Evolutionary conservation across 2,797 vertebrate genomes (phyloP), one percentile per base, ranked within the genome.

Genomic region (Ctenopoma multispine): DNA sequence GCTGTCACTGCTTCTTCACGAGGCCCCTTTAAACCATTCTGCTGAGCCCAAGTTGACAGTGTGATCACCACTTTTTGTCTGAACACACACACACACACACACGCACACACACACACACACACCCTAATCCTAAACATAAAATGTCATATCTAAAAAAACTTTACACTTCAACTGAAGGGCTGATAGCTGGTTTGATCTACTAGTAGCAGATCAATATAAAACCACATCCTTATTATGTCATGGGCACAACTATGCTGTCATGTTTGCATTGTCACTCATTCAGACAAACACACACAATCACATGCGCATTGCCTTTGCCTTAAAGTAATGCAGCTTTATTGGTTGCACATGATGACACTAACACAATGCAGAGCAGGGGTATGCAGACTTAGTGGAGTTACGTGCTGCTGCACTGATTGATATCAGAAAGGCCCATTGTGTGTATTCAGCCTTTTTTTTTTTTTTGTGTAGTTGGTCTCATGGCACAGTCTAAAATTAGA

Each of bases 401-500:
- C 13, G 27, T 5, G 14, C 41, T 24, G n/a, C 34, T 43, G 34
- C 62, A 29, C 57, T 23, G 46, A 47, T 63, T 56, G 54, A 43
- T 50, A 11, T 31, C 24, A 41, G 24, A 80, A 49, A 36, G 31
- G 21, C 1, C 44, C 24, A 56, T 72, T 80, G 66, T 82, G 21
- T 78, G 27, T 5, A 20, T 76, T 69, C 68, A 69, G 24, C 12
- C 20, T 11, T 12, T 65, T 57, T 43, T 5, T 43, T 43, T 4
- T 6, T 4, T 31, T 4, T 43, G 14, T 43, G 41, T 43, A 10
- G 69, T 29, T 48, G 40, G 55, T 65, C 63, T 77, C 68, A 75
- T 27, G 6, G 56, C 63, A 60, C 27, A 4, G 63, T 72, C 70
- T 86, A 80, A 83, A 86, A 72, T 74, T 77, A 84, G 82, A 70